Base-by-base conservation (phyloP, 23 tunicate species). In the Aplidium turbinatum region DNA sequence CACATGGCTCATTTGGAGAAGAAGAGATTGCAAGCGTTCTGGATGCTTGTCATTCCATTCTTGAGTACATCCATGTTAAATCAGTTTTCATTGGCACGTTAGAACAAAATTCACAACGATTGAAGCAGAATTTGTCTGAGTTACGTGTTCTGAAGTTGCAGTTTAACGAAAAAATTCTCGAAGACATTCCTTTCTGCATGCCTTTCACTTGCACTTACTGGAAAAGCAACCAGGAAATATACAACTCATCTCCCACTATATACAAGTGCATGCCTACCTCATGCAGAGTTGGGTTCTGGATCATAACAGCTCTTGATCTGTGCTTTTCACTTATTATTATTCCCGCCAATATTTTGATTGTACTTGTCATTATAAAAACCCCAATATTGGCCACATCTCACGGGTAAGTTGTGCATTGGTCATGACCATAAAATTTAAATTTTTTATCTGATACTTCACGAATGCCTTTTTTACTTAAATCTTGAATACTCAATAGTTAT, bases 191-290 rank as follows among this genome's bases (percentile, higher is more conserved):
- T 16, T 70, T 70, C 47, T 70, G 76, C 26, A 4, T 21, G 3
- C 58, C 76, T 4, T 70, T 70, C 47, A 3, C 76, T 29, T 70
- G 76, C 26, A 57, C 76, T 2, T 47, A 70, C 28, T 70, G 57
- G 57, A 11, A 47, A 16, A 29, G 21, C 25, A 5, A 5, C 2
- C 7, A 21, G 23, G 31, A 47, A 28, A 29, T 3, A 2, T 23
- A 3, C 38, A 65, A 30, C 26, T 35, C 20, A 18, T 7, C 25
- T 3, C 36, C 42, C 27, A 47, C 35, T 2, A 20, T 24, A 38
- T 70, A 47, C 46, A 38, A 47, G 3, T 70, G 76, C 36, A 70
- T 70, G 76, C 76, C 76, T 13, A 2, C 19, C 3, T 28, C 58
- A 29, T 70, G 76, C 26, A 48, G 27, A 7, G 28, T 13, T 3